Evolutionary conservation across 2,888 invertebrate species (phyloP).

Genomic region (Escarpia spicata): DNA sequence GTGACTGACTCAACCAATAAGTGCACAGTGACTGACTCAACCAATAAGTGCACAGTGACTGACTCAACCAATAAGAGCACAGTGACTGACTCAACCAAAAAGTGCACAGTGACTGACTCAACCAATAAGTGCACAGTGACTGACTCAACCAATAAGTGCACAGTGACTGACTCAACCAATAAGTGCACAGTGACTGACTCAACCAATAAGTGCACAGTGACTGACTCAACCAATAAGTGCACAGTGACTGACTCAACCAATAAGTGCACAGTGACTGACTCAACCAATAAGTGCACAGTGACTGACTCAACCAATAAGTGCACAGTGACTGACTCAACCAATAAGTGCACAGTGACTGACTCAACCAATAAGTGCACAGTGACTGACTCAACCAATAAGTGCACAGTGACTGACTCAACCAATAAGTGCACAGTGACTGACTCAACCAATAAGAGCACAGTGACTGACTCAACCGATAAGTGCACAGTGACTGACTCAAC

Average conservation of each 20-base stretch:
- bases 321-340: neutral
- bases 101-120: too few relatives aligned
- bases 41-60: neutral
- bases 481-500: neutral
- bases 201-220: neutral
- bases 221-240: neutral
- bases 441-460: neutral
- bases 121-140: neutral
- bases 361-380: neutral
- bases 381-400: neutral
- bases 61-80: neutral
- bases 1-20: neutral
- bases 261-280: neutral
- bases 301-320: neutral
- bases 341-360: neutral
- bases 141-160: neutral
- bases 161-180: neutral
- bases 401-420: neutral
- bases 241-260: neutral
- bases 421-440: neutral
- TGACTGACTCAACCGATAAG: neutral
- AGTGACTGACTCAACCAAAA: too few relatives aligned
- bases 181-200: neutral
- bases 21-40: neutral
- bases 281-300: neutral